Base-by-base conservation (phyloP, 1,140 invertebrate genomes). In the Psix sp. region DNA sequence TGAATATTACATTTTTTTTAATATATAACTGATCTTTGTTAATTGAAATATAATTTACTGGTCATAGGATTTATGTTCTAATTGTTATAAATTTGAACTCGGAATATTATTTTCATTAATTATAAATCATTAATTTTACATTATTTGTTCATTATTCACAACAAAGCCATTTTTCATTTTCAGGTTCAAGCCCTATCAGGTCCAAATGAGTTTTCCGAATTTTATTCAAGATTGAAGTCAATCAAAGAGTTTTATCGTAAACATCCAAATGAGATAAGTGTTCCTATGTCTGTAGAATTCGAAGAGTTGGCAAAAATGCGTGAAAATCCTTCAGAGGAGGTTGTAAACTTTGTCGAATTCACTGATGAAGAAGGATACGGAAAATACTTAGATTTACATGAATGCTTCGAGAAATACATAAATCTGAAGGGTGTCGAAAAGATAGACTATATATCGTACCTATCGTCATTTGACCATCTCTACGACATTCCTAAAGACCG, bases 341-440 rank as follows among this genome's bases (percentile, higher is more conserved):
- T 87, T 76, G 76, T 82, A 89, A 93, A 94, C 83, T 90, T 98
- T 71, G 95, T 98, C 2, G 96, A 98, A 74, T 99, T 99, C 81
- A 97, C 96, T n/a, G 98, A 99, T 87, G 98, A 99, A 88, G 98
- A 99, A 89, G 98, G 98, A 9, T 99, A 99, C 89, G 98, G 98
- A 10, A 97, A 97, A 85, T 99, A 98, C 88, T 89, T 99, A 17
- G 98, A 99, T 89, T 89, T 99, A n/a, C 97, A 99, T 85, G 94
- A 97, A 85, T 96, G 96, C 81, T 99, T 96, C 87, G 95, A 96
- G 78, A 96, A 95, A 79, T 99, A 94, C 81, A 92, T 99, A 3
- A 99, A 99, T 84, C 88, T 99, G 9, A 99, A 99, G 87, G 97
- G 96, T 18, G 93, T 99, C 67, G 96, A 98, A 90, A 98, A 96